Evolutionary conservation across 2,797 vertebrate species (phyloP).

Genomic region (Perodicticus potto): DNA sequence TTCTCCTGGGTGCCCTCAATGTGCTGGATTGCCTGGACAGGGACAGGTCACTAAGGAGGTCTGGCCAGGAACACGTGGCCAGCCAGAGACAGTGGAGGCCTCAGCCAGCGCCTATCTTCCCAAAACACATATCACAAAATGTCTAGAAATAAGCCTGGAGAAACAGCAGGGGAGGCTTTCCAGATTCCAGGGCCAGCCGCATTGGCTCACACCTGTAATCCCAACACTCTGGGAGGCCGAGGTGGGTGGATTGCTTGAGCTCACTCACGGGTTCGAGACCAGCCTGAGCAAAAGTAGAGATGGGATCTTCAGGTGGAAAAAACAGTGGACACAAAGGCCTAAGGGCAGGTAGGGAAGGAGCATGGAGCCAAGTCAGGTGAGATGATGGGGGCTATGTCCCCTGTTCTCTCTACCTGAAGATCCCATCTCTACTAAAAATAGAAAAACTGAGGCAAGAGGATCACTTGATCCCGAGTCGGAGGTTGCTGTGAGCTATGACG

Average conservation of each 20-base stretch:
- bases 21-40: conserved; percentile 96
- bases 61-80: background rate
- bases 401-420: no score
- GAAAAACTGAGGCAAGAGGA: no score
- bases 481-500: no score
- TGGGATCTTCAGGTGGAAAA: background rate
- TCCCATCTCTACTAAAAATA: no score
- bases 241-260: no score
- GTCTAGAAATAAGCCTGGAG: background rate
- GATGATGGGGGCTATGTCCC: background rate
- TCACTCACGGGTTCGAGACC: no score
- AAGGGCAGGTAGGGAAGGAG: background rate
- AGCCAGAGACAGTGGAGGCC: background rate
- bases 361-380: background rate
- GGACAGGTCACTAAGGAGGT: background rate
- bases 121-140: background rate
- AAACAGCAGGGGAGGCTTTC: background rate
- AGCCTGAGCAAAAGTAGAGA: no score
- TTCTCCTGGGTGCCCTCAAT: conserved; percentile 98
- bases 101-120: background rate
- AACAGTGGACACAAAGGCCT: background rate
- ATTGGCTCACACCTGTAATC: no score
- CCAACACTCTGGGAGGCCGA: no score
- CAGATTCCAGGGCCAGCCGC: background rate
- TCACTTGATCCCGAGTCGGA: no score